Evolutionary conservation across 92 coral and sea anemone species (phyloP).

Genomic region (Porites rus): DNA sequence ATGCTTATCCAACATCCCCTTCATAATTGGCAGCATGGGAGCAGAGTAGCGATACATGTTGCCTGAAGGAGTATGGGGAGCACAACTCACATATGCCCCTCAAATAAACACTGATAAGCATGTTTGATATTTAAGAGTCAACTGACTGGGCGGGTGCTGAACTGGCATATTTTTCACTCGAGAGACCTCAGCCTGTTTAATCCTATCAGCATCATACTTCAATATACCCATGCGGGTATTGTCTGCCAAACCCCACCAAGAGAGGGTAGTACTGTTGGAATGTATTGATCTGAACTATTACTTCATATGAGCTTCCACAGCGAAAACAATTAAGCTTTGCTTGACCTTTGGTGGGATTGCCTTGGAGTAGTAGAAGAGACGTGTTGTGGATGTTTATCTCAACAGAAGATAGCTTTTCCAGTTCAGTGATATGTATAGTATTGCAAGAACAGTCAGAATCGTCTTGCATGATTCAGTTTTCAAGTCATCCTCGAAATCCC

Average conservation of each 20-base stretch:
- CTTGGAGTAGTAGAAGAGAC: no score
- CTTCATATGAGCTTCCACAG: slow-evolving; percentile 52
- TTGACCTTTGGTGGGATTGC: no score
- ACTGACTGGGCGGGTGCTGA: slow-evolving; percentile 49
- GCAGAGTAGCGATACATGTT: slow-evolving; percentile 51
- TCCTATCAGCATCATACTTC: slow-evolving; percentile 52
- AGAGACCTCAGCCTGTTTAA: background rate
- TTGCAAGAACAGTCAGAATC: no score
- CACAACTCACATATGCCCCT: slow-evolving; percentile 54
- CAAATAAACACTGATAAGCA: slow-evolving; percentile 35
- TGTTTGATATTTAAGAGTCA: slow-evolving; percentile 31
- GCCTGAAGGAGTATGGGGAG: slow-evolving; percentile 23
- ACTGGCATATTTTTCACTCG: background rate
- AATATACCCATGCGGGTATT: slow-evolving; percentile 66
- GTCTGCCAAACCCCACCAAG: slow-evolving; percentile 54
- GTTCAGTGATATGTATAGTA: no score
- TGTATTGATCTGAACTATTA: slow-evolving; percentile 48
- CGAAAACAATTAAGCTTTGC: slow-evolving; percentile 2
- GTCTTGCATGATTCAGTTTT: background rate
- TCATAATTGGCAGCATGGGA: slow-evolving; percentile 51
- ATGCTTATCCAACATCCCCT: slow-evolving; percentile 54
- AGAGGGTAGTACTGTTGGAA: slow-evolving; percentile 60
- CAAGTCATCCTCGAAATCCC: background rate
- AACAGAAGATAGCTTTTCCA: background rate
- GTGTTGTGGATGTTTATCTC: no score